phyloP scores from a whole-genome alignment of 2,113 vertebrate species.

The Crocuta crocuta region DNA sequence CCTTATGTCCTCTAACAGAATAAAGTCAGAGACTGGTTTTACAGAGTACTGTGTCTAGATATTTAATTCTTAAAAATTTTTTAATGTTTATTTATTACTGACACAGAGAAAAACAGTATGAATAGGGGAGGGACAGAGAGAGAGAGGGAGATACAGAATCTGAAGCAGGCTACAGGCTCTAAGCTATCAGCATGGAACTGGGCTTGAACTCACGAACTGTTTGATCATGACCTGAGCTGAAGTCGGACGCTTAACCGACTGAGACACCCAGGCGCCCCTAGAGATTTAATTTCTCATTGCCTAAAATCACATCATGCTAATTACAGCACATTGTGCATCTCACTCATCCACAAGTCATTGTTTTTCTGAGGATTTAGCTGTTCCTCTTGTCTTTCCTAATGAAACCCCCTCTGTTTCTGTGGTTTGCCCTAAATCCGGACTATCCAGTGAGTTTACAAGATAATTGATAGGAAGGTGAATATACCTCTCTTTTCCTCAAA shows the following conservation, averaged over 20 bases:
- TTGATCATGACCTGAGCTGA: too few relatives aligned
- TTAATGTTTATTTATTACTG: too few relatives aligned
- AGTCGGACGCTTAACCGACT: too few relatives aligned
- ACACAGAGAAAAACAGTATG: too few relatives aligned
- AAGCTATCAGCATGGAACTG: too few relatives aligned
- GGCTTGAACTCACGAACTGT: too few relatives aligned
- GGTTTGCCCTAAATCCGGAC: neutral
- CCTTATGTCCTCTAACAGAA: neutral
- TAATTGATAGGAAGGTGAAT: neutral
- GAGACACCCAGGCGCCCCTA: too few relatives aligned
- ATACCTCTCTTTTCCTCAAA: neutral
- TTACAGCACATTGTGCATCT: neutral
- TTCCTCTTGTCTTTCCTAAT: neutral
- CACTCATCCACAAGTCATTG: neutral
- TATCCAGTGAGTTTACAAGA: neutral
- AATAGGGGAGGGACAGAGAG: too few relatives aligned
- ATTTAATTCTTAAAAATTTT: neutral
- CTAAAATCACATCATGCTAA: neutral
- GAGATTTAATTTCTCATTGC: neutral
- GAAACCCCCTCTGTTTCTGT: neutral
- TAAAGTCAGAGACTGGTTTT: neutral
- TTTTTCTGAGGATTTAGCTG: neutral
- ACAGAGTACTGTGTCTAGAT: neutral
- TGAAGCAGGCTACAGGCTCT: too few relatives aligned
- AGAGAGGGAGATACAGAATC: too few relatives aligned